A percentile compares a stretch with the other conserved stretches of the same genome.
Conservation (phyloP, 2,888 invertebrate species). For the Syrista parreyssii region DNA sequence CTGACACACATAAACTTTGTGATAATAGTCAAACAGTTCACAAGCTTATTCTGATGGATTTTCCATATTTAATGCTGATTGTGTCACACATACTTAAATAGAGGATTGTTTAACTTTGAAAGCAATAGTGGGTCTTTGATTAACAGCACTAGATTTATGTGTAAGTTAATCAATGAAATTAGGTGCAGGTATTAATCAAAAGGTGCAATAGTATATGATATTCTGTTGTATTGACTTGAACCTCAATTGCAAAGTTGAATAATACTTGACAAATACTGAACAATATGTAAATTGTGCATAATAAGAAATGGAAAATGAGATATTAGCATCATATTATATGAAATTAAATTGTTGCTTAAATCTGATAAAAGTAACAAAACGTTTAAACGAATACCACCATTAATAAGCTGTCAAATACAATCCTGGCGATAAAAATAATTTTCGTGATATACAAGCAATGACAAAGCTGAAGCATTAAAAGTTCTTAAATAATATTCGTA, state of each 20-base stretch:
- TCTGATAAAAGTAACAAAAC: slow-evolving; percentile 6
- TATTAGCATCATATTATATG: background rate
- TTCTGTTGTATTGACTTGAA: slow-evolving; percentile 27
- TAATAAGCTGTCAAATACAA: background rate
- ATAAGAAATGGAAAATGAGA: background rate
- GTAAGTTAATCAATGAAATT: slow-evolving; percentile 41
- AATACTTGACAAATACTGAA: background rate
- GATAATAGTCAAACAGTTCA: slow-evolving; percentile 40
- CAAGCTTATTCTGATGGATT: slow-evolving; percentile 26
- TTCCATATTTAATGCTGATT: slow-evolving; percentile 25
- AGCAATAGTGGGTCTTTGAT: slow-evolving; percentile 30
- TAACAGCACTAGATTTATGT: slow-evolving; percentile 28
- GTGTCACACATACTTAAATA: slow-evolving; percentile 29
- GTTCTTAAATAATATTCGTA: slow-evolving; percentile 53
- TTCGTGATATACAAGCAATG: slow-evolving; percentile 2
- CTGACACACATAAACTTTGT: slow-evolving; percentile 29
- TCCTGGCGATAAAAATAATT: slow-evolving; percentile 9
- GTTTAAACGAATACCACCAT: slow-evolving; percentile 5
- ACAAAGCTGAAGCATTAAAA: slow-evolving; percentile 22
- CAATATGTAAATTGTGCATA: background rate
- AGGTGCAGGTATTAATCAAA: slow-evolving; percentile 8
- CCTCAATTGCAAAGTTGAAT: slow-evolving; percentile 10
- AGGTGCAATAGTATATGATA: slow-evolving; percentile 30
- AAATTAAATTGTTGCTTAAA: background rate
- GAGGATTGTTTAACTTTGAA: slow-evolving; percentile 29